Base-by-base conservation (phyloP, 2,797 vertebrate species). In the Monodelphis domestica region DNA sequence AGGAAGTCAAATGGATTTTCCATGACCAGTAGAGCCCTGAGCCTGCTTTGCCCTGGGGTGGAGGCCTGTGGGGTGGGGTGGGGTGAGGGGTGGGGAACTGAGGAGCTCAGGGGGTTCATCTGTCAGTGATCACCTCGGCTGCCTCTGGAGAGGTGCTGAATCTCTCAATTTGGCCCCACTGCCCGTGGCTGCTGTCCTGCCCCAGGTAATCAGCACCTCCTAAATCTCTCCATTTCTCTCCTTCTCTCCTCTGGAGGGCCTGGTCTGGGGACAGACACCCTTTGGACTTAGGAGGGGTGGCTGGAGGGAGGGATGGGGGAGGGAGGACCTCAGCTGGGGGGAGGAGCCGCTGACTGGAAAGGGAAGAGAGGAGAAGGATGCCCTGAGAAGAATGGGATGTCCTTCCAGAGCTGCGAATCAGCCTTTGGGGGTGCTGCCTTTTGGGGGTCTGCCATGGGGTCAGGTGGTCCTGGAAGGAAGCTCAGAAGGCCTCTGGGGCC, bases 1-100 rank as follows among this genome's bases (percentile, higher is more conserved):
- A 97, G 97, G 97, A 97, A 97, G 97, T 97, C 95, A 91, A 90
- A 93, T 91, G 95, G 95, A 96, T 95, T 96, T 97, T 98, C 96
- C 97, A 97, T 53, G 92, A 45, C 52, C 89, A 5, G 21, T 45
- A 70, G 33, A 24, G 93, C 89, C 17, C 0, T 30, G 29, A 52
- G 52, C 51, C 87, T 53, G 87, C 87, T 53, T 53, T 52, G 52
- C 87, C 87, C 92, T 9, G 0, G 30, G 55, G 90, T 57, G 92
- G 91, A 92, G 95, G 93, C 93, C 38, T 45, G 0, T 26, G 5
- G 63, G 93, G 90, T 51, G 5, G 63, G 93, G 90, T 51, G 59
- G 54, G 95, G 30, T 53, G 90, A 21, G 24, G 89, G 89, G 93
- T 94, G 70, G 70, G 91, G 55, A 90, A 87, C 15, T 33, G 3